These are phyloP conservation scores for Turritopsis rubra DNA, from an alignment of 30 jellyfish, hydroid and myxozoan genomes.

Conservation along the genomic window DNA sequence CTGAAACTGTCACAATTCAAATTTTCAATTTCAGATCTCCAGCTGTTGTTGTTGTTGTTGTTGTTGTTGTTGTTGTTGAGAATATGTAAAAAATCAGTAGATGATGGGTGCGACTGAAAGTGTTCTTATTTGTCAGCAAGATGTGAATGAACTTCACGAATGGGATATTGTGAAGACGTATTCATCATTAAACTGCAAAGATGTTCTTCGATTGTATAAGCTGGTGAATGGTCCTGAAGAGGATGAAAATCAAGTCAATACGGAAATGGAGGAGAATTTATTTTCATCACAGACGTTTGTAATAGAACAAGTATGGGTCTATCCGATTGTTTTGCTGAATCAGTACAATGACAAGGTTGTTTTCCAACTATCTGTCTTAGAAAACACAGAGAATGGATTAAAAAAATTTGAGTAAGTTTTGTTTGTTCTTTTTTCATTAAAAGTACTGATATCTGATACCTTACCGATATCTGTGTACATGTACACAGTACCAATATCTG, in stretches of 20 bases:
- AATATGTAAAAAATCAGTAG: not conserved
- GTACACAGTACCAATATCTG: not conserved
- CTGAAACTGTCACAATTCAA: too few relatives aligned
- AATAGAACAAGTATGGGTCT: not conserved
- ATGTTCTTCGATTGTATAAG: conserved; percentile 32
- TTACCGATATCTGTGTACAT: not conserved
- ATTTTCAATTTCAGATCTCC: too few relatives aligned
- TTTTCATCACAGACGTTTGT: not conserved
- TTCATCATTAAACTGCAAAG: conserved; percentile 19
- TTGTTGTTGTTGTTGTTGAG: too few relatives aligned
- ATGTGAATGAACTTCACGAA: not conserved
- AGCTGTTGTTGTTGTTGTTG: too few relatives aligned
- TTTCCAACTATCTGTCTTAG: not conserved
- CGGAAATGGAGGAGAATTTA: not conserved
- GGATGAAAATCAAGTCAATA: not conserved
- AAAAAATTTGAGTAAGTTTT: not conserved
- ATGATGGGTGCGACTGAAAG: conserved; percentile 38
- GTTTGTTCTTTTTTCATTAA: not conserved
- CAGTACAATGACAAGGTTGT: not conserved
- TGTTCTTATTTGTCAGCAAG: conserved; percentile 9
- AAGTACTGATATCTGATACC: not conserved
- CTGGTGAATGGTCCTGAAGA: not conserved
- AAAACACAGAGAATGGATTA: not conserved
- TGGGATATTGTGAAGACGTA: conserved; percentile 2
- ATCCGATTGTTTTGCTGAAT: not conserved